Evolutionary conservation across 2,888 invertebrate species (phyloP).

Genomic region (Megamerina dolium): DNA sequence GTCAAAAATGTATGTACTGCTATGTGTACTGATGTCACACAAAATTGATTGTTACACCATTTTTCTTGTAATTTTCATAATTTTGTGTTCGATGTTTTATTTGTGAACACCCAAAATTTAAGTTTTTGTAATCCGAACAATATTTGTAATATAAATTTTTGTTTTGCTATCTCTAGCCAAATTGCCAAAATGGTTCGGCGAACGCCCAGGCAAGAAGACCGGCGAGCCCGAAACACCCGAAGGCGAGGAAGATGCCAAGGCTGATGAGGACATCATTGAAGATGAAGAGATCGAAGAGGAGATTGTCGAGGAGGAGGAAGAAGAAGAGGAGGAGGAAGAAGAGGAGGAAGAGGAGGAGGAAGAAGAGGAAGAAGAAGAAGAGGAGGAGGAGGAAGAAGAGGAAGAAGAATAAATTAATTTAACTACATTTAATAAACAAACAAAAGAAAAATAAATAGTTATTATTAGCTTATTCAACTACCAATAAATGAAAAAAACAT

Average conservation of each 20-base stretch:
- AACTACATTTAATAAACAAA: conserved; percentile 36
- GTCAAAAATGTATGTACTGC: conserved; percentile 75
- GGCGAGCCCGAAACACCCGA: conserved; percentile 86
- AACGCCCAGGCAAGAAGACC: conserved; percentile 87
- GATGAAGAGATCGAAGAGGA: conserved; percentile 72
- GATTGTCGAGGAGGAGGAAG: conserved; percentile 69
- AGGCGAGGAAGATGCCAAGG: conserved; percentile 82
- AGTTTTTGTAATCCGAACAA: no score
- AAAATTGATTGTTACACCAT: no score
- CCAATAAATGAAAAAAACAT: conserved; percentile 17
- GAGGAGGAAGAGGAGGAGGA: conserved; percentile 56
- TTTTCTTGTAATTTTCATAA: no score
- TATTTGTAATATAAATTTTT: no score
- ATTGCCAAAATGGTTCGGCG: conserved; percentile 94
- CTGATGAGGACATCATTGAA: conserved; percentile 64
- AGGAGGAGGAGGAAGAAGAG: conserved; percentile 48
- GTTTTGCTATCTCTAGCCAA: conserved; percentile 57
- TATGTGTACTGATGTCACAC: no score
- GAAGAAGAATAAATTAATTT: conserved; percentile 46
- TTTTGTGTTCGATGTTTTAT: no score
- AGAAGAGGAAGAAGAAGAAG: conserved; percentile 51
- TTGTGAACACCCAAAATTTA: neutral
- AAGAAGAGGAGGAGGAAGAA: conserved; percentile 63
- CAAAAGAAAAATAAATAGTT: conserved; percentile 40
- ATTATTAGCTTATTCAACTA: conserved; percentile 44